Percentiles rank a stretch among this genome's conserved stretches.
Conservation (phyloP, 2,888 invertebrate species). For the Pterostichus madidus region DNA sequence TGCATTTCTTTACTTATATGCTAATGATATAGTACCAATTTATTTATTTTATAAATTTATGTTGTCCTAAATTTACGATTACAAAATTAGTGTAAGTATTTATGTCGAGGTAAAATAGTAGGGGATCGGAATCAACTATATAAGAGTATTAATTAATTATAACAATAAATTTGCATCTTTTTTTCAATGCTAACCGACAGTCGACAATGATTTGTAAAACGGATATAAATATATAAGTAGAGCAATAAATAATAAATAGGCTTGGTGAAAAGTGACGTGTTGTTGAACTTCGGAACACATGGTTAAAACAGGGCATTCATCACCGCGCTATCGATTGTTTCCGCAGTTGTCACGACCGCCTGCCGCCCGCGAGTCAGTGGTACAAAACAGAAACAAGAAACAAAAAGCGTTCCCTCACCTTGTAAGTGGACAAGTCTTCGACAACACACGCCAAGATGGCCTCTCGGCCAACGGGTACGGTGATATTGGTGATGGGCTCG, state of each 20-base stretch:
- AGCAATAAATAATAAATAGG: conserved; percentile 30
- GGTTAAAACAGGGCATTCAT: conserved; percentile 41
- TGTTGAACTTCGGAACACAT: conserved; percentile 22
- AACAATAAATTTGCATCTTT: neutral
- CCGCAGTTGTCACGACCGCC: conserved; percentile 29
- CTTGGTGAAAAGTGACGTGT: conserved; percentile 19
- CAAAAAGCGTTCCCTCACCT: conserved; percentile 79
- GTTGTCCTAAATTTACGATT: no score
- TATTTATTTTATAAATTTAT: no score
- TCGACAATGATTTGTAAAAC: no score
- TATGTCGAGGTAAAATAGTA: no score
- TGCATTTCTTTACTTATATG: no score
- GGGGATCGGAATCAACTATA: no score
- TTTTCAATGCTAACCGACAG: no score
- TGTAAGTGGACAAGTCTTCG: conserved; percentile 89
- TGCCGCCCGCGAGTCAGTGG: neutral
- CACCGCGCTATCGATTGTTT: conserved; percentile 25
- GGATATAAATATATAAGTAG: conserved; percentile 11
- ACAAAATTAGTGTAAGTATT: no score
- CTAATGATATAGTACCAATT: no score
- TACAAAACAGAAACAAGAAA: neutral
- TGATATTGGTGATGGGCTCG: conserved; percentile 89
- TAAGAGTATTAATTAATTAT: neutral
- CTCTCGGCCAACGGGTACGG: conserved; percentile 90
- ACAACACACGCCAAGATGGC: conserved; percentile 90